Evolutionary conservation across 1,140 invertebrate genomes (phyloP).

Genomic region (Stegodyphus mimosarum): DNA sequence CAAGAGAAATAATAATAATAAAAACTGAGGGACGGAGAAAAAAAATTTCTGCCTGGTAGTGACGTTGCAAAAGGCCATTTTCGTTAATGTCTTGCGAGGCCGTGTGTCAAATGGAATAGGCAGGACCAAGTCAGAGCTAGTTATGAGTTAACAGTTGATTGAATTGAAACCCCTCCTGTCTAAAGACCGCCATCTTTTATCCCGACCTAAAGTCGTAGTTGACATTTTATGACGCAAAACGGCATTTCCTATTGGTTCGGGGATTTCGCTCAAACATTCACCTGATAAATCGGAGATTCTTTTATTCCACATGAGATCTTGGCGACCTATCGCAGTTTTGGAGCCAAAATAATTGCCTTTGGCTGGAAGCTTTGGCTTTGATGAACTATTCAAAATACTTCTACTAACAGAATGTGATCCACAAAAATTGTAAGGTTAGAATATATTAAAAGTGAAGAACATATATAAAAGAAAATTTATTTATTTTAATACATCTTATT

Average conservation of each 20-base stretch:
- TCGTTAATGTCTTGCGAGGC: constrained; percentile 49
- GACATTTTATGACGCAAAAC: constrained; percentile 60
- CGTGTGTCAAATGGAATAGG: constrained; percentile 55
- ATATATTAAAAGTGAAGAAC: too few relatives aligned
- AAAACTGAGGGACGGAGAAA: constrained; percentile 36
- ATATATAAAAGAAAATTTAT: too few relatives aligned
- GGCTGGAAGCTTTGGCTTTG: too few relatives aligned
- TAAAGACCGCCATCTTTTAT: constrained; percentile 60
- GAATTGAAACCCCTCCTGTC: constrained; percentile 57
- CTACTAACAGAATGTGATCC: too few relatives aligned
- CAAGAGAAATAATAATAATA: constrained; percentile 55
- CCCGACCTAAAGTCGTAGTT: constrained; percentile 58
- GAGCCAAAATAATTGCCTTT: background rate
- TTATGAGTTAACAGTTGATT: constrained; percentile 61
- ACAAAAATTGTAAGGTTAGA: too few relatives aligned
- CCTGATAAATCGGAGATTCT: constrained; percentile 48
- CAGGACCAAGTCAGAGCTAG: constrained; percentile 28
- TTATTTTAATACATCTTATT: too few relatives aligned
- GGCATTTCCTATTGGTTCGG: constrained; percentile 51
- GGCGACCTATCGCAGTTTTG: background rate
- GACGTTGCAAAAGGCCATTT: constrained; percentile 55
- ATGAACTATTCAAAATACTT: too few relatives aligned
- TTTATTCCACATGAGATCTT: background rate
- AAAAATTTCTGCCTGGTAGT: constrained; percentile 13
- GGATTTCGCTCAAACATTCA: constrained; percentile 37